Percentiles rank a stretch among this genome's conserved stretches.
Evolutionary conservation across 2,797 vertebrate species (phyloP).

Genomic region (Acanthiza pusilla): DNA sequence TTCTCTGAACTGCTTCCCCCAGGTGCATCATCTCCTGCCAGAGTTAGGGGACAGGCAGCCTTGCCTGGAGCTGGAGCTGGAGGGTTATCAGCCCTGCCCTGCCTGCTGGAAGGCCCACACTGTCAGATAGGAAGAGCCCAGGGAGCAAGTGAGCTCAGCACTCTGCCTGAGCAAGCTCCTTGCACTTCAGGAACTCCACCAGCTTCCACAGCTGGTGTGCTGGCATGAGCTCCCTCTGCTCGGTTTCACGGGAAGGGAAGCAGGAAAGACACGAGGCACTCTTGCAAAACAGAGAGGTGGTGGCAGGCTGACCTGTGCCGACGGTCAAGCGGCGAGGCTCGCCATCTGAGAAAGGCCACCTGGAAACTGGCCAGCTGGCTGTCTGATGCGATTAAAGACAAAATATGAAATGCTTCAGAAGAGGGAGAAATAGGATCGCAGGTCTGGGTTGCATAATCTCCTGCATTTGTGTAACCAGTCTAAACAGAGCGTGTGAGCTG

Average conservation of each 20-base stretch:
- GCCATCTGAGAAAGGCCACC: not conserved
- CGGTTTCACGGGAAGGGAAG: not conserved
- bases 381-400: constrained; percentile 36
- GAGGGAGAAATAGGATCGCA: constrained; percentile 10
- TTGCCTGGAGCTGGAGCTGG: not conserved
- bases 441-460: constrained; percentile 58
- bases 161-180: not conserved
- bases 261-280: not conserved
- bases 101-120: not conserved
- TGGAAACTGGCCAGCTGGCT: constrained; percentile 19
- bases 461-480: constrained; percentile 62
- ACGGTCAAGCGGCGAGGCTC: not conserved
- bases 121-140: not conserved
- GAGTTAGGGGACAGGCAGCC: not conserved
- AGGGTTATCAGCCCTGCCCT: not conserved
- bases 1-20: not conserved
- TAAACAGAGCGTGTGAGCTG: constrained; percentile 45
- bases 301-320: not conserved
- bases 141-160: not conserved
- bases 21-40: not conserved
- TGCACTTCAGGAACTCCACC: not conserved
- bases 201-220: not conserved
- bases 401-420: constrained; percentile 52
- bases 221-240: not conserved
- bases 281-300: not conserved